A percentile compares a stretch with the other conserved stretches of the same genome.
Evolutionary conservation across 2,113 vertebrate genomes (phyloP).

Genomic region (Eudyptes chrysolophus): DNA sequence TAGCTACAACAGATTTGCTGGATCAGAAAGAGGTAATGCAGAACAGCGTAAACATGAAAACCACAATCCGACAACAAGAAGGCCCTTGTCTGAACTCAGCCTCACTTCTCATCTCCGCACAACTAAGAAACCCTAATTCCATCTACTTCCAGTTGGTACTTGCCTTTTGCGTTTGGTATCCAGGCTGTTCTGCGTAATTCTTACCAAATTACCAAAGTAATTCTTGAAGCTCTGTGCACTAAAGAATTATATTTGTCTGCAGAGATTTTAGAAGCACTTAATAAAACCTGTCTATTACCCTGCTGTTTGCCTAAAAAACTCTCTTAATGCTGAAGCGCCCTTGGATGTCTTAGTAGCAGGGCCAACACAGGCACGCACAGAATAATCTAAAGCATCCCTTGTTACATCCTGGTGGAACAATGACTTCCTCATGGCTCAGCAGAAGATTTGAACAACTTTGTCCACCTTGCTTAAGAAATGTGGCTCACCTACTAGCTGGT

Average conservation of each 20-base stretch:
- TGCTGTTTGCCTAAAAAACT: neutral
- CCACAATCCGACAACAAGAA: neutral
- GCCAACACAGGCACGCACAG: neutral
- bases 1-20: neutral
- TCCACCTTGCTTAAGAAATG: neutral
- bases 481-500: neutral
- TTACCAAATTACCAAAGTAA: no score
- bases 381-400: neutral
- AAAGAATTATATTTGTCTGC: conserved; percentile 28
- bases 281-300: neutral
- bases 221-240: neutral
- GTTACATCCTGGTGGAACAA: neutral
- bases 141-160: conserved; percentile 24
- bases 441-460: neutral
- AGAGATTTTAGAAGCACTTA: neutral
- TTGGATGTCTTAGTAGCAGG: neutral
- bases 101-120: neutral
- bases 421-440: neutral
- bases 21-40: neutral
- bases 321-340: neutral
- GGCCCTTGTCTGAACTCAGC: conserved; percentile 39
- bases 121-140: neutral
- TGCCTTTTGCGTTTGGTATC: conserved; percentile 10
- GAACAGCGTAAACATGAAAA: conserved; percentile 36
- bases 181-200: neutral